Evolutionary conservation across 2,888 invertebrate genomes (phyloP), one percentile per base, ranked within the genome.

Genomic region (Trachelus stipa): DNA sequence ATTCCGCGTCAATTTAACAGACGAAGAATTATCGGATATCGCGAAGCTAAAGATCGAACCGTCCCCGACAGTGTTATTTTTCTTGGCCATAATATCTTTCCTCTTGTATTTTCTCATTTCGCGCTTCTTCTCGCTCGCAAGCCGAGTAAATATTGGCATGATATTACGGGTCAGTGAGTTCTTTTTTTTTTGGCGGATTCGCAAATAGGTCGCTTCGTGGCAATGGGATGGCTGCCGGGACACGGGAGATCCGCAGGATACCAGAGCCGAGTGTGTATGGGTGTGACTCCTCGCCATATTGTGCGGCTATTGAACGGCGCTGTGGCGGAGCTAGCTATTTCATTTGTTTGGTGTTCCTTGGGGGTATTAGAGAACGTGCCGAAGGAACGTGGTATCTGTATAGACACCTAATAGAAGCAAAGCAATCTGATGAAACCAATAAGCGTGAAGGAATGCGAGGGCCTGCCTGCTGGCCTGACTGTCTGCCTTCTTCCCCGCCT

Each of bases 371-470:
- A 88, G 85, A 87, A 89, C 89, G 88, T 88, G 88, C 88, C 85
- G 77, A 37, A n/a, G 75, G 85, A 85, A 88, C 86, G 86, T 87
- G 87, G 87, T 87, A 88, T 86, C 85, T 84, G 86, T 85, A 84
- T 85, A 85, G 88, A 88, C 87, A 86, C 86, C 88, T 89, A 88
- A 89, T 89, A 88, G 88, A 88, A 90, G 87, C 87, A 87, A 88
- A 86, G 88, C 87, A 88, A 90, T 90, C 89, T 89, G 89, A 90
- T 90, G 89, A 88, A 90, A 90, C 89, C 90, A 90, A 90, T 90
- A 89, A 90, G 87, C 90, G 90, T 89, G 90, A 90, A 88, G 90
- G 90, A 91, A 90, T 91, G 87, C 86, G 85, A 82, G 77, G 76
- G 80, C 73, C 73, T 33, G 34, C 74, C 74, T 74, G 31, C 37